Evolutionary conservation across 2,888 invertebrate species (phyloP).

Genomic region (Chaitophorus viminalis): DNA sequence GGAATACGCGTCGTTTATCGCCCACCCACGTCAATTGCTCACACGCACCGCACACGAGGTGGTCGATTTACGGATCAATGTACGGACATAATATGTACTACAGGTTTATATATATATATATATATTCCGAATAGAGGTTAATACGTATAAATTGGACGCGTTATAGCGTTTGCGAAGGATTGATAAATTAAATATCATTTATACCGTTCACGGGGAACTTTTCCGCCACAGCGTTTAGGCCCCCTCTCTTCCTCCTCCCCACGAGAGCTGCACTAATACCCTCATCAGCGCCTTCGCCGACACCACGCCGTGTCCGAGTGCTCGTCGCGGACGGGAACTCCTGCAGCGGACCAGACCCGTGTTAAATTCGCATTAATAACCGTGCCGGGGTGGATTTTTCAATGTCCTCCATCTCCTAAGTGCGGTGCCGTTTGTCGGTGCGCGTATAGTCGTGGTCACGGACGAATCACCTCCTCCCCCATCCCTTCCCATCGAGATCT

Average conservation of each 20-base stretch:
- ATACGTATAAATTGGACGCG: background rate
- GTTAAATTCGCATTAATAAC: constrained; percentile 34
- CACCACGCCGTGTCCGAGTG: background rate
- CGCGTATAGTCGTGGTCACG: too few relatives aligned
- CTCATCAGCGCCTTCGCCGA: too few relatives aligned
- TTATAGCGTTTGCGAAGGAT: background rate
- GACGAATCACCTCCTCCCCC: too few relatives aligned
- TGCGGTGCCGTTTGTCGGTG: background rate
- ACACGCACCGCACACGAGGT: background rate
- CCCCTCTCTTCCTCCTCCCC: too few relatives aligned
- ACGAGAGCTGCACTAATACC: too few relatives aligned
- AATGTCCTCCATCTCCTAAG: constrained; percentile 3
- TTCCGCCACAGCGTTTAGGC: background rate
- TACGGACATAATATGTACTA: too few relatives aligned
- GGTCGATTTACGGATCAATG: too few relatives aligned
- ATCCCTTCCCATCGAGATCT: too few relatives aligned
- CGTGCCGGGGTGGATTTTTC: constrained; percentile 1
- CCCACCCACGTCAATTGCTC: constrained; percentile 28
- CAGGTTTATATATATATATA: too few relatives aligned
- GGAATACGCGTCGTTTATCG: constrained; percentile 22
- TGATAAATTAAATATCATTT: constrained; percentile 18
- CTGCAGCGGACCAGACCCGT: background rate
- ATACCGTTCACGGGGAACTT: background rate
- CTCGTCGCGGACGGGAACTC: background rate
- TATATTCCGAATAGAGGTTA: too few relatives aligned